Evolutionary conservation across 2,113 vertebrate species (phyloP), one percentile per base, ranked within the genome.

Genomic region (Pelecanus crispus): DNA sequence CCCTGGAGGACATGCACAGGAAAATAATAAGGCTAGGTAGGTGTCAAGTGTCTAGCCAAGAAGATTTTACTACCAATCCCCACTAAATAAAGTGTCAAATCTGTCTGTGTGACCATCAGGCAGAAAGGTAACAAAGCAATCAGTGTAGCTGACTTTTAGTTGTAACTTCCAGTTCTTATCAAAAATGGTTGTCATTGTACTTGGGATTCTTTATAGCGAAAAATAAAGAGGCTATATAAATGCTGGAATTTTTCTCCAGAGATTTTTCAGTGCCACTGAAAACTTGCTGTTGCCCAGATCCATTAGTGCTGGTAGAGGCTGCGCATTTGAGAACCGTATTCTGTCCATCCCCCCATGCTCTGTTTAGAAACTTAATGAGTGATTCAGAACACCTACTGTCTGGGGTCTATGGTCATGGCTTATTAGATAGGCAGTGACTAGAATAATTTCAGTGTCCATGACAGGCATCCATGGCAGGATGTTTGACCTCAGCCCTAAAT

Each of bases 71-170:
- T 97, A 93, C 53, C 68, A 92, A 50, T 86, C 63, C 29, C 21
- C 61, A 49, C 84, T 96, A 92, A 95, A 90, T 87, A 92, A 84
- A 50, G 21, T 90, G 68, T 92, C 92, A 95, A 32, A 79, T 28
- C 55, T 93, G 55, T 94, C 94, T 88, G 12, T 68, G 24, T 79
- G 86, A 81, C 94, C 91, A 87, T 87, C 89, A 89, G 85, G 59
- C 52, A 92, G 65, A 90, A 86, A 95, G 88, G 72, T 84, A 85
- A 73, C 77, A 87, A 82, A 87, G 73, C 90, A 92, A 94, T 90
- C 85, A 75, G 47, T 55, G 61, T n/a, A 65, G 52, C 50, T 75
- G 70, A 79, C 26, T 95, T 89, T 34, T 74, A 78, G 40, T 70
- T 83, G n/a, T 40, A 9, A 87, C 53, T 92, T 74, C 79, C n/a